Base-by-base conservation (phyloP, 1,140 invertebrate genomes). In the Gryllus bimaculatus region DNA sequence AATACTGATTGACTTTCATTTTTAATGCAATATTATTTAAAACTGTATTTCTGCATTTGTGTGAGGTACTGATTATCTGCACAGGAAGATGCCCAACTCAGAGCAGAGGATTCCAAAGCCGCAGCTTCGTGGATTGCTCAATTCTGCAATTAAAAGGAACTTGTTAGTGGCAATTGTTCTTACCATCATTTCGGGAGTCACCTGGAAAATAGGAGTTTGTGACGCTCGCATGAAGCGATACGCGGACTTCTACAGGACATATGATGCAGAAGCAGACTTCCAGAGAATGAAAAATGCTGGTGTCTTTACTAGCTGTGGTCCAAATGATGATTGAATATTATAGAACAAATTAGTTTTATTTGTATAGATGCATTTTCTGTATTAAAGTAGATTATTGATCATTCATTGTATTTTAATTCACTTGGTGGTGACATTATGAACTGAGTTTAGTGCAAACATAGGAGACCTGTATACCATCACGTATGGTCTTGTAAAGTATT, bases 191-290 rank as follows among this genome's bases (percentile, higher is more conserved):
- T 82, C 83, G 8, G 89, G 86, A 0, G 49, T 88, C 8, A 83
- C 84, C 0, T 88, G 86, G 82, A 89, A 91, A 80, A 79, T 87
- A 66, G 78, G 86, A 0, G 83, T 89, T n/a, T 85, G 85, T 73
- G 88, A 89, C 80, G 84, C 86, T 7, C 86, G 89, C 79, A 92
- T 91, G 84, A 84, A 85, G 83, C 85, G 84, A 82, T 92, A 91
- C 82, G 90, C 90, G 75, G 90, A 92, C 81, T 92, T 91, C 84
- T 92, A 92, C 88, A 92, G 88, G 82, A 87, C 83, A 18, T 89
- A 89, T 81, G 87, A 89, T 84, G 74, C 84, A 10, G 82, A 85
- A 6, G 83, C 82, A 75, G 83, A 85, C 39, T 85, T 87, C 39
- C 82, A 89, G 81, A 83, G 82, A 54, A 89, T 89, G 88, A 84